These are phyloP conservation scores for Erebia aethiops DNA, from an alignment of 2,888 invertebrate genomes.

Conservation along the genomic window DNA sequence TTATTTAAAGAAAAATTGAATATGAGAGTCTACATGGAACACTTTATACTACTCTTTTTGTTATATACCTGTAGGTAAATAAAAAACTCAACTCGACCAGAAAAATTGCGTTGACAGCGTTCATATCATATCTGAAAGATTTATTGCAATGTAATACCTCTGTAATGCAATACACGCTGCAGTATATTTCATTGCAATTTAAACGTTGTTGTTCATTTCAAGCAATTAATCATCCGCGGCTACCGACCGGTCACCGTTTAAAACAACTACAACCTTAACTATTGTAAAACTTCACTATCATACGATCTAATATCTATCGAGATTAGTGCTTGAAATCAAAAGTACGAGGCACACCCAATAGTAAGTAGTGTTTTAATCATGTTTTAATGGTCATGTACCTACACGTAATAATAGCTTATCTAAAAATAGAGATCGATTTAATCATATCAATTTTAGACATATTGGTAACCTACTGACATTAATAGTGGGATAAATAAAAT, in stretches of 20 bases:
- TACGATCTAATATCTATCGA: constrained; percentile 7
- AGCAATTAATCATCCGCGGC: constrained; percentile 18
- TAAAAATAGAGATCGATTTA: not conserved
- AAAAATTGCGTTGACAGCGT: not conserved
- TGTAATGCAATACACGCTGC: constrained; percentile 11
- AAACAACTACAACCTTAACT: constrained; percentile 2
- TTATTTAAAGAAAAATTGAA: no score
- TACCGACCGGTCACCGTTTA: constrained; percentile 6
- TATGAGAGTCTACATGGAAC: no score
- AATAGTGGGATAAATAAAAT: no score
- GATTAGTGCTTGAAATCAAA: constrained; percentile 16
- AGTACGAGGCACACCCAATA: constrained; percentile 6
- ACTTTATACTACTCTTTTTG: no score
- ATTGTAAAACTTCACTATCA: constrained; percentile 14
- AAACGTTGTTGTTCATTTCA: constrained; percentile 7
- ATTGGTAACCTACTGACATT: not conserved
- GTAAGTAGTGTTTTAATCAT: not conserved
- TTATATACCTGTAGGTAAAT: not conserved
- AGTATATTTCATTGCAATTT: constrained; percentile 22
- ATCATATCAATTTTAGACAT: constrained; percentile 5
- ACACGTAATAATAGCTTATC: constrained; percentile 4
- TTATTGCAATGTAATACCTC: constrained; percentile 13
- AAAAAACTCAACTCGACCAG: not conserved
- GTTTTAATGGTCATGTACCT: constrained; percentile 5
- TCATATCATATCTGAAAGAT: not conserved